phyloP scores from a whole-genome alignment of 2,797 vertebrate genomes.

The Trachops cirrhosus region DNA sequence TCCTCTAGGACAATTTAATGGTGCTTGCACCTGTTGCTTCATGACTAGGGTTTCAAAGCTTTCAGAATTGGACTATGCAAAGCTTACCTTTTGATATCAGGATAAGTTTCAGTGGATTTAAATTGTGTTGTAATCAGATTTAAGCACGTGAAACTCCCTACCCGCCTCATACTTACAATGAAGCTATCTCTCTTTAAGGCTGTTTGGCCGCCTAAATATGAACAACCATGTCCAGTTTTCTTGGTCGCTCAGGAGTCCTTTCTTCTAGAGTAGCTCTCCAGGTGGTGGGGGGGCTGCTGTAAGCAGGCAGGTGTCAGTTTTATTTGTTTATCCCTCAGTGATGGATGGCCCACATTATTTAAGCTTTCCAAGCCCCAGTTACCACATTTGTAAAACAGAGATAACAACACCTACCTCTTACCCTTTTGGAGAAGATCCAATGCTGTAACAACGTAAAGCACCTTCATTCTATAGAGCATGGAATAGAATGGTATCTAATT shows the following conservation, averaged over 20 bases:
- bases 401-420: conserved; percentile 1
- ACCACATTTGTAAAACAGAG: conserved; percentile 3
- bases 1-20: not conserved
- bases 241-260: not conserved
- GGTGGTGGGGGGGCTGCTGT: not conserved
- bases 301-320: conserved; percentile 40
- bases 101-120: conserved; percentile 72
- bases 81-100: conserved; percentile 70
- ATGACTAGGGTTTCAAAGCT: conserved; percentile 66
- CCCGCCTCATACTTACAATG: not conserved
- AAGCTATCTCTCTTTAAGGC: conserved; percentile 30
- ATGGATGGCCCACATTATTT: not conserved
- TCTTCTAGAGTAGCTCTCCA: not conserved
- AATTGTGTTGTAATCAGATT: conserved; percentile 59
- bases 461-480: not conserved
- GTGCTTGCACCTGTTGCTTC: conserved; percentile 61
- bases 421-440: not conserved
- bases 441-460: not conserved
- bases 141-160: conserved; percentile 32
- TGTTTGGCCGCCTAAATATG: conserved; percentile 17
- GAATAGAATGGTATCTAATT: not conserved
- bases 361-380: conserved; percentile 16
- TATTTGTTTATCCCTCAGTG: not conserved
- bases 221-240: conserved; percentile 16
- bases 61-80: conserved; percentile 43